Evolutionary conservation across 92 coral and sea anemone species (phyloP), one percentile per base, ranked within the genome.

Genomic region (Phenganax subtilis): DNA sequence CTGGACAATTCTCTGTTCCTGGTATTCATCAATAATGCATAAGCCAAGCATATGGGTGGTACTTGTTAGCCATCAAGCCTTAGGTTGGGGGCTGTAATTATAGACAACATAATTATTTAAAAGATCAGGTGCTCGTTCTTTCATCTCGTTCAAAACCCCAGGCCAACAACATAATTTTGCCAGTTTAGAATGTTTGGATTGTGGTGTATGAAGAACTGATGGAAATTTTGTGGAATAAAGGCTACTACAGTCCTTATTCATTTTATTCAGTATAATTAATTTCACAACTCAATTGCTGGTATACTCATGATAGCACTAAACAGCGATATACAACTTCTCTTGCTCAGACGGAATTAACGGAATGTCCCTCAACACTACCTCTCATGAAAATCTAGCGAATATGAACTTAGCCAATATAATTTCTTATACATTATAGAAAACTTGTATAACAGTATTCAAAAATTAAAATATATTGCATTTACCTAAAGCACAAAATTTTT

Each of bases 121-220:
- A 7, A 89, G 29, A 71, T 86, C 86, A 51, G 92, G 89, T 14
- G 88, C 88, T 28, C 86, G 71, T 73, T 89, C 85, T 51, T 75
- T 89, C 87, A 89, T 87, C 75, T 89, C 88, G 20, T 25, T 47
- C 84, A 86, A 63, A 55, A 87, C 62, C 31, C 7, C 64, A 30
- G 69, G 6, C 92, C 87, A 86, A 9, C 63, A 30, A 14, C 85
- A 72, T 15, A 16, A 51, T 82, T 82, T 83, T 12, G 84, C 68
- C 12, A 75, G 72, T 80, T 72, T 17, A 72, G 77, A 51, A 72
- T 72, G 56, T 28, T 71, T 55, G 10, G 28, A 56, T 57, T 54
- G 27, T 60, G 55, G 54, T 55, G 61, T 51, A 76, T 44, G 11
- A 55, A 20, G 64, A 17, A 54, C 44, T 31, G 65, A 27, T 62